phyloP scores from a whole-genome alignment of 37 sponge, comb jelly and placozoan species.

The Amphimedon queenslandica region DNA sequence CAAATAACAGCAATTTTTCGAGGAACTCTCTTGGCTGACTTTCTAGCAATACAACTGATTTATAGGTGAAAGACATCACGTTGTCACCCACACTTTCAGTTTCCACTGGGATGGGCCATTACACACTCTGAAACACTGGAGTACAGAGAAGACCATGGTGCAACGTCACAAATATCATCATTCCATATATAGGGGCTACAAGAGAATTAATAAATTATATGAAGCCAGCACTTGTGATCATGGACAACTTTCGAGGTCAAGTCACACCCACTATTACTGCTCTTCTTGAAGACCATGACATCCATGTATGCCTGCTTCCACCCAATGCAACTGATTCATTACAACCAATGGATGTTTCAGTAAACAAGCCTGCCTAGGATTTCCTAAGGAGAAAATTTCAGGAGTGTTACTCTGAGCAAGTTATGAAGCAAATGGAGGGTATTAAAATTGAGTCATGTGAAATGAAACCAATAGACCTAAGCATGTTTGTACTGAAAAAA shows the following conservation, averaged over 20 bases:
- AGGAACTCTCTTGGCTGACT: constrained; percentile 32
- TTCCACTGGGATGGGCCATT: not conserved
- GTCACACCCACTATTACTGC: too few species aligned
- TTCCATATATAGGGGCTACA: not conserved
- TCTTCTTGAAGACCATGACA: too few species aligned
- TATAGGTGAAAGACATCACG: constrained; percentile 39
- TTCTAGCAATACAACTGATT: constrained; percentile 39
- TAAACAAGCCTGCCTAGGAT: constrained; percentile 35
- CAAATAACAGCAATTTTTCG: constrained; percentile 42
- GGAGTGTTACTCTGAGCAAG: constrained; percentile 42
- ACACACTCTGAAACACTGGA: constrained; percentile 4
- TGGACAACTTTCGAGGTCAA: too few species aligned
- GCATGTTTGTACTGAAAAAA: too few species aligned
- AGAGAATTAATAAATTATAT: not conserved
- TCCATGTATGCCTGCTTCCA: too few species aligned
- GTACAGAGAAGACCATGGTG: not conserved
- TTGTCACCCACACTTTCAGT: constrained; percentile 10
- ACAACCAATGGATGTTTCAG: constrained; percentile 11
- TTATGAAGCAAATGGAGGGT: constrained; percentile 19
- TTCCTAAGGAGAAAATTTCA: constrained; percentile 34
- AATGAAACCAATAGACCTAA: too few species aligned
- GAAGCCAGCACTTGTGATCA: not conserved
- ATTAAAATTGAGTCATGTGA: too few species aligned
- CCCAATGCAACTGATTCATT: too few species aligned
- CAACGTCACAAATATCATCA: not conserved